Percentiles rank a stretch among this genome's conserved stretches.
These are phyloP conservation scores for Globodera rostochiensis DNA, from an alignment of 1,140 invertebrate species.

Conservation along the genomic window DNA sequence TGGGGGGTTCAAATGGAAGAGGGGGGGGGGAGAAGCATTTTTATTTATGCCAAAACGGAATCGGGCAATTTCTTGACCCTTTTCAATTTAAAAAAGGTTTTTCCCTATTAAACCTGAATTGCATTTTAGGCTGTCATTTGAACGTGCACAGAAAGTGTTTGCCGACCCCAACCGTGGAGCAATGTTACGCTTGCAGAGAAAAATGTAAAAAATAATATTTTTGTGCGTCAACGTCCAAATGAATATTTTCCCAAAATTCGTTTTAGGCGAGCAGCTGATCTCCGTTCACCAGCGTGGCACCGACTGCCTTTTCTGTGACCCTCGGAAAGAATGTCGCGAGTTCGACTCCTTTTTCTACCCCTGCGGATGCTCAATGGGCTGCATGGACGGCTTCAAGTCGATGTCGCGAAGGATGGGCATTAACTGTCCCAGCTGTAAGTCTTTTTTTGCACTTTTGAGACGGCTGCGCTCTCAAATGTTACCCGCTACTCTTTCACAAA, in stretches of 20 bases:
- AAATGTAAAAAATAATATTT: conserved; percentile 12
- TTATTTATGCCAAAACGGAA: no score
- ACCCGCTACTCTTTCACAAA: background rate
- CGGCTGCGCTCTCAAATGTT: background rate
- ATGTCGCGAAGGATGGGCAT: conserved; percentile 14
- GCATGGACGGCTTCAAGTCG: conserved; percentile 15
- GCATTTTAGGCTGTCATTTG: conserved; percentile 15
- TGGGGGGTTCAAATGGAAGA: background rate
- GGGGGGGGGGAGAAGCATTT: no score
- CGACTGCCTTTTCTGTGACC: conserved; percentile 9
- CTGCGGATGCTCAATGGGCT: conserved; percentile 17
- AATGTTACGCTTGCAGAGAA: conserved; percentile 5
- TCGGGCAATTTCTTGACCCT: no score
- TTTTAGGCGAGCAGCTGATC: conserved; percentile 11
- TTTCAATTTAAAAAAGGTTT: background rate
- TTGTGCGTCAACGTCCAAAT: background rate
- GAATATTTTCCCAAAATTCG: background rate
- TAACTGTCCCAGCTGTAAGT: background rate
- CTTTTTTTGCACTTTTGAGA: background rate
- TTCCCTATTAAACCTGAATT: no score
- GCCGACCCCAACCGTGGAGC: background rate
- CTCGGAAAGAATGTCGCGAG: background rate
- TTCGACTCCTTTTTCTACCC: conserved; percentile 20
- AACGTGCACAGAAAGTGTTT: conserved; percentile 15
- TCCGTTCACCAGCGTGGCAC: background rate